Evolutionary conservation across 2,113 vertebrate genomes (phyloP), one percentile per base, ranked within the genome.

Genomic region (Nicator chloris): DNA sequence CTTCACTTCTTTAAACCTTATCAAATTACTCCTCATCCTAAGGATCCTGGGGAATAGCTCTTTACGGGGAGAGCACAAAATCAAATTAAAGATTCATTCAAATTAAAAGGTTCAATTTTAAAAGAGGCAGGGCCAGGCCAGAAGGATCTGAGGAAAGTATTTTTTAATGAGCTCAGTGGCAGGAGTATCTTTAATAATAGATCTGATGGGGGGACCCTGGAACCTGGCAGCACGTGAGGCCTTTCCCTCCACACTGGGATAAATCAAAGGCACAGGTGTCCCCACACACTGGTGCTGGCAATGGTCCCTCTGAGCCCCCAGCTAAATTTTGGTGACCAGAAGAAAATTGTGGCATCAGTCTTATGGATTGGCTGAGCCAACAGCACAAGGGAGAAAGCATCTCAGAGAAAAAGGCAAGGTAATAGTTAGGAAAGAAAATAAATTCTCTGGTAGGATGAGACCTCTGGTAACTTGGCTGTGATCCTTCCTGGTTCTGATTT

Each of bases 1-100:
- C 60, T 88, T 57, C 88, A 80, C 81, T 86, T 91, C 95, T 95
- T 94, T 83, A 92, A 95, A 97, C 78, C 37, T 92, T 68, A 96
- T 95, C 95, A 96, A 97, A 96, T 94, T 91, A 86, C 45, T 70
- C 69, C 82, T 79, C 37, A 5, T 70, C 56, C 82, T 76, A 15
- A 61, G 90, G 96, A 86, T 89, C 79, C 92, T 37, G 80, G 95
- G 97, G 97, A 97, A 97, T 92, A 91, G 88, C 70, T 84, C 87
- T 92, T 92, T 71, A 84, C 12, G 18, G 81, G 72, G 51, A 93
- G 53, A 89, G 95, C 82, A 54, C 2, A 22, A 61, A 92, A 95
- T 92, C 15, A 44, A 97, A 97, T 97, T 96, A 97, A 97, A 97
- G 97, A 97, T 97, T 97, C 93, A 97, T 97, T 95, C 89, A 95